Conservation (phyloP, 1,140 invertebrate species). For the Drosophila subobscura region DNA sequence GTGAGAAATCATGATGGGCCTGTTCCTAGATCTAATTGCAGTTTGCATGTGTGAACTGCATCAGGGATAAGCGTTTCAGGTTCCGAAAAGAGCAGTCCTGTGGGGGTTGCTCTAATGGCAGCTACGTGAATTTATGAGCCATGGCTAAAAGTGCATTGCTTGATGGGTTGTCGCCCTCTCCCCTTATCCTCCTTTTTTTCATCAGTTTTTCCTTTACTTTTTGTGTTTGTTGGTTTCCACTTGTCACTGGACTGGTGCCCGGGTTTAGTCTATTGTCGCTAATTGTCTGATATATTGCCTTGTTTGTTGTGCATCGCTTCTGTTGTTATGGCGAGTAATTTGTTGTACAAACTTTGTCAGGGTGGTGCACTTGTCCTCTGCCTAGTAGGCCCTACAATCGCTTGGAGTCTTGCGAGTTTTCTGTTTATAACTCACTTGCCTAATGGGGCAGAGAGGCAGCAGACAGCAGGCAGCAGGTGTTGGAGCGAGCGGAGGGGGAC, state of each 20-base stretch:
- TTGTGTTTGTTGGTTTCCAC: constrained; percentile 26
- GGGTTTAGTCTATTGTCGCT: constrained; percentile 73
- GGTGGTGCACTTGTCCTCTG: constrained; percentile 30
- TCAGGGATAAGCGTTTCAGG: constrained; percentile 13
- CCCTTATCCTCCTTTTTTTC: constrained; percentile 12
- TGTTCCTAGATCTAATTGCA: constrained; percentile 45
- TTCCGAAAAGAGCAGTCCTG: constrained; percentile 19
- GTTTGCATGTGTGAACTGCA: constrained; percentile 41
- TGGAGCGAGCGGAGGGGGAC: too few species aligned
- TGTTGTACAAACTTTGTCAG: constrained; percentile 49
- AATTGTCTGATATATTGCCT: constrained; percentile 71
- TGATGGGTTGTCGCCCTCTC: constrained; percentile 12
- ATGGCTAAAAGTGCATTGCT: constrained; percentile 68
- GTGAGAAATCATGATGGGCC: constrained; percentile 31
- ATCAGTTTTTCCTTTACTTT: constrained; percentile 5
- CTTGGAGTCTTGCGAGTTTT: not conserved
- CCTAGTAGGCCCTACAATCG: not conserved
- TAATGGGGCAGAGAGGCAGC: constrained; percentile 50
- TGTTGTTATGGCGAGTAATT: constrained; percentile 70
- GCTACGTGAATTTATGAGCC: constrained; percentile 73
- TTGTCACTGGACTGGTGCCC: constrained; percentile 38
- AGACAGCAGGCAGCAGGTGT: constrained; percentile 29
- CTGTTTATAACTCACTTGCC: constrained; percentile 17
- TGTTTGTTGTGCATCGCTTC: constrained; percentile 35
- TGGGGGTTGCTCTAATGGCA: constrained; percentile 32